Percentiles rank a stretch among this genome's conserved stretches.
phyloP scores from a whole-genome alignment of 1,140 invertebrate genomes.

The Zaprionus nigranus region DNA sequence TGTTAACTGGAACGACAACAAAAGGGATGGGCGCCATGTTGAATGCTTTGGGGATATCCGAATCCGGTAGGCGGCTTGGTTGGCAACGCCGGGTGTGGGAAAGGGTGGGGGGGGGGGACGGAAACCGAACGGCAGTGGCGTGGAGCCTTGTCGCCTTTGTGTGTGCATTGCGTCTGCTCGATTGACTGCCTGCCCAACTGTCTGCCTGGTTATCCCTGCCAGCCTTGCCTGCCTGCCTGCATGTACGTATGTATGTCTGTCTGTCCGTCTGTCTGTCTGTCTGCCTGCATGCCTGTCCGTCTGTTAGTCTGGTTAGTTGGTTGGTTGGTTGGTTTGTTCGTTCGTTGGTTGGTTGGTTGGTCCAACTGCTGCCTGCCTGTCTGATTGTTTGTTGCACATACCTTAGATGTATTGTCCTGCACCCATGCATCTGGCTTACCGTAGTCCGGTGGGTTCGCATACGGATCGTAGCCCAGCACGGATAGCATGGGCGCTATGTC shows the following conservation, averaged over 20 bases:
- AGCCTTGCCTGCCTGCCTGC: background rate
- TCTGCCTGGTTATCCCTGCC: slow-evolving; percentile 8
- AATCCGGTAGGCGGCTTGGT: slow-evolving; percentile 8
- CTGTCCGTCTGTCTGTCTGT: slow-evolving; percentile 1
- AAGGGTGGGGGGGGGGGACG: background rate
- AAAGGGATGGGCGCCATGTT: slow-evolving; percentile 53
- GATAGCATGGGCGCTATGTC: slow-evolving; percentile 96
- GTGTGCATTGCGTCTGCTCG: slow-evolving; percentile 15
- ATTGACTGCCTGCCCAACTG: slow-evolving; percentile 25
- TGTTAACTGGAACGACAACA: slow-evolving; percentile 49
- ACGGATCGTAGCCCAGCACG: slow-evolving; percentile 96
- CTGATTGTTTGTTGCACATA: slow-evolving; percentile 78
- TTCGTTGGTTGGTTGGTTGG: no score
- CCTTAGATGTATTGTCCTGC: slow-evolving; percentile 90
- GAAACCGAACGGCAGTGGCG: background rate
- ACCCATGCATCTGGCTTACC: slow-evolving; percentile 94
- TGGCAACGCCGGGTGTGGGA: background rate
- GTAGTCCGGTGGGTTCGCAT: slow-evolving; percentile 97
- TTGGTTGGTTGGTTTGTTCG: no score
- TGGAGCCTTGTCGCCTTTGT: slow-evolving; percentile 17
- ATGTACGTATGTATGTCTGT: background rate
- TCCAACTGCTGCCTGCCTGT: slow-evolving; percentile 33
- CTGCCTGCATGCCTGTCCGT: slow-evolving; percentile 20
- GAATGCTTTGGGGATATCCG: slow-evolving; percentile 48
- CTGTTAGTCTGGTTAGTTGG: no score